A percentile compares a stretch with the other conserved stretches of the same genome.
phyloP scores from a whole-genome alignment of 2,888 invertebrate species.

The Serripes groenlandicus region DNA sequence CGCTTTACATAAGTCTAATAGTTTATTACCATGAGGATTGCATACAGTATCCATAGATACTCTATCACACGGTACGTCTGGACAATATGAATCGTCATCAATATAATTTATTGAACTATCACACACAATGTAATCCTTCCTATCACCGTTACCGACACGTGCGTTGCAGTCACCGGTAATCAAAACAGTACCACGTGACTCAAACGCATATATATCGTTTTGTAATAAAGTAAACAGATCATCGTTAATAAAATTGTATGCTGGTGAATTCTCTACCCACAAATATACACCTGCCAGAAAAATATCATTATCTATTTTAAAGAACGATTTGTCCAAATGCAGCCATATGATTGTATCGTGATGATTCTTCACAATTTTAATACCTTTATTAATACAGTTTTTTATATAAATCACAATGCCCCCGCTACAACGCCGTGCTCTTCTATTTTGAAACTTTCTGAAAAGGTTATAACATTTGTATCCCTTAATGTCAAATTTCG shows the following conservation, averaged over 20 bases:
- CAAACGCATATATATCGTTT: no score
- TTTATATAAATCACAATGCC: not conserved
- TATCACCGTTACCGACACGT: no score
- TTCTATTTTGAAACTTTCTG: constrained; percentile 4
- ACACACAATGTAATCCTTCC: constrained; percentile 2
- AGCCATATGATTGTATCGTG: not conserved
- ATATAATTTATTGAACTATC: not conserved
- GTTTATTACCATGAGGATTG: not conserved
- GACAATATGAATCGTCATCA: constrained; percentile 1
- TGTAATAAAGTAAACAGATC: no score
- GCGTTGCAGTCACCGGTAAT: no score
- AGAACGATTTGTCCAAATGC: not conserved
- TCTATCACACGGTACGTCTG: not conserved
- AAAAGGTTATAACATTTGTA: not conserved
- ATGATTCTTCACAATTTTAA: not conserved
- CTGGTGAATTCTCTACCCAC: no score
- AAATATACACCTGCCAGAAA: no score
- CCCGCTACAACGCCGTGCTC: not conserved
- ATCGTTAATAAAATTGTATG: no score
- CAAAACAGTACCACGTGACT: no score
- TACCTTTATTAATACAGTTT: not conserved
- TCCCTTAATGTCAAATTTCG: not conserved
- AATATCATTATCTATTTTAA: not conserved
- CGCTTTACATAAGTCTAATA: constrained; percentile 13
- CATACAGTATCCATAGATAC: not conserved